phyloP scores from a whole-genome alignment of 2,113 vertebrate genomes.

The Enhydra lutris region DNA sequence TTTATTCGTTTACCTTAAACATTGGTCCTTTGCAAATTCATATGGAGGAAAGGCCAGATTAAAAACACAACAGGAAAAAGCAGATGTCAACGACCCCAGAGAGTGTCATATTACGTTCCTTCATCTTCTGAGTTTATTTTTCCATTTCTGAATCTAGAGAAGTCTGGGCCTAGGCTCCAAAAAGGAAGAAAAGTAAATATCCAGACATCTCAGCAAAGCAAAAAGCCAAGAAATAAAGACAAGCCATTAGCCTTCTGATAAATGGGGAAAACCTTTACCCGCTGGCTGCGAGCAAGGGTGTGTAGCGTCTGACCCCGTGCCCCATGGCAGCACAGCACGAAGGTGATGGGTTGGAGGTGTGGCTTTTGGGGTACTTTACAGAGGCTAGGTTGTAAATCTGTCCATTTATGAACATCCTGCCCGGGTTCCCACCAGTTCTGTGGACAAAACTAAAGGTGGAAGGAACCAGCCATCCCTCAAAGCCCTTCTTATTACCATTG shows the following conservation, averaged over 20 bases:
- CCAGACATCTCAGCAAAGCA: constrained; percentile 76
- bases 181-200: constrained; percentile 72
- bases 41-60: neutral
- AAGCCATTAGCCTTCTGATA: constrained; percentile 75
- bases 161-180: constrained; percentile 2
- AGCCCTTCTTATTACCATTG: constrained; percentile 69
- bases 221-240: constrained; percentile 80
- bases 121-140: constrained; percentile 48
- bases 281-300: constrained; percentile 48
- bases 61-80: constrained; percentile 49
- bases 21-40: neutral
- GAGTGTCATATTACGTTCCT: neutral
- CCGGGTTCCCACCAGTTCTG: constrained; percentile 74
- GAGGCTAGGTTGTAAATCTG: constrained; percentile 81
- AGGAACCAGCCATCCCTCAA: constrained; percentile 75
- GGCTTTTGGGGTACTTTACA: constrained; percentile 76
- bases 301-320: constrained; percentile 64
- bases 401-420: constrained; percentile 80
- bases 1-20: constrained; percentile 43
- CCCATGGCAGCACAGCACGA: constrained; percentile 79
- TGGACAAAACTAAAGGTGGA: constrained; percentile 73
- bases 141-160: constrained; percentile 31
- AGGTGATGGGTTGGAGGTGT: constrained; percentile 74
- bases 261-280: constrained; percentile 72
- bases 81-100: neutral